phyloP scores from a whole-genome alignment of 2,888 invertebrate species.

The Eupithecia inturbata region DNA sequence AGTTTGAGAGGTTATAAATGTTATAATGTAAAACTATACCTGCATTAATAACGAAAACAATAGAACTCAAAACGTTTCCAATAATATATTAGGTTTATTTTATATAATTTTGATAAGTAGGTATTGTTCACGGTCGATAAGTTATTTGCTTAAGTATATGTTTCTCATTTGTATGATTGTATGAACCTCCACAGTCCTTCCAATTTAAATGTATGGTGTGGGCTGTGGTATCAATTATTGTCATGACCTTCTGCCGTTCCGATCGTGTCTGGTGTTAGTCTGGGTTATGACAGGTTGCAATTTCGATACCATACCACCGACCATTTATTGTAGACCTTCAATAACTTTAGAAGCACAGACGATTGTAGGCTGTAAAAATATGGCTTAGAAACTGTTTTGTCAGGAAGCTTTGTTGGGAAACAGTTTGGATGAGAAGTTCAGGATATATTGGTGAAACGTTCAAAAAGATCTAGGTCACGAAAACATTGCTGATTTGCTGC shows the following conservation, averaged over 20 bases:
- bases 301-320: conserved; percentile 66
- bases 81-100: too few species aligned
- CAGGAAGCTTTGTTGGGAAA: conserved; percentile 43
- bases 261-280: conserved; percentile 76
- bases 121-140: too few species aligned
- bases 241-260: conserved; percentile 73
- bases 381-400: conserved; percentile 39
- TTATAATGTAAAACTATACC: too few species aligned
- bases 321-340: conserved; percentile 53
- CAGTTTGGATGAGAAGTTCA: conserved; percentile 49
- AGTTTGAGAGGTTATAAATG: too few species aligned
- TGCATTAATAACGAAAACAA: too few species aligned
- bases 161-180: neutral
- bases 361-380: conserved; percentile 49
- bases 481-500: conserved; percentile 76
- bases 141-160: too few species aligned
- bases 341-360: conserved; percentile 42
- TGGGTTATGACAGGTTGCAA: conserved; percentile 80
- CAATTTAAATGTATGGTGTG: conserved; percentile 42
- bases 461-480: conserved; percentile 82
- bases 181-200: neutral
- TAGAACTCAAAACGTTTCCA: too few species aligned
- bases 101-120: too few species aligned
- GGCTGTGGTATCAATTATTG: conserved; percentile 61
- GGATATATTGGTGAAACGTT: conserved; percentile 58